A percentile compares a stretch with the other conserved stretches of the same genome.
These are phyloP conservation scores for Callimorpha dominula DNA, from an alignment of 2,888 invertebrate species.

Conservation along the genomic window DNA sequence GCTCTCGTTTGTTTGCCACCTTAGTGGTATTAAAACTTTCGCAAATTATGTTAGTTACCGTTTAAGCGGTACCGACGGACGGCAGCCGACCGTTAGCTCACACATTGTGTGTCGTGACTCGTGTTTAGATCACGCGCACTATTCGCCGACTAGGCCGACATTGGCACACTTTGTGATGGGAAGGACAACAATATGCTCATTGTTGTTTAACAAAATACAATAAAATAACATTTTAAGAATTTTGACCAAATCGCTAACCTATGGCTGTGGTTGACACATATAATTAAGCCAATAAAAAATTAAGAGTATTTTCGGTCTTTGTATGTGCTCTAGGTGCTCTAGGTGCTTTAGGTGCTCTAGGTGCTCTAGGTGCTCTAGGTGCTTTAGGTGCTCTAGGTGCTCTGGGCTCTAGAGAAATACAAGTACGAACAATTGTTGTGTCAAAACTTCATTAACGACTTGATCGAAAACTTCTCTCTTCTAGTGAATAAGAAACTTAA, in stretches of 20 bases:
- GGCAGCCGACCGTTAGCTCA: not conserved
- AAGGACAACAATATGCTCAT: not conserved
- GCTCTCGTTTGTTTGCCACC: not conserved
- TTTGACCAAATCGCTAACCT: not conserved
- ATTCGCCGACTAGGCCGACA: not conserved
- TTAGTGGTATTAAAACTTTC: too few species aligned
- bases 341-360: too few species aligned
- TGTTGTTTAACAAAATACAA: not conserved
- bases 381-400: too few species aligned
- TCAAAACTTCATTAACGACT: too few species aligned
- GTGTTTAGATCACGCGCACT: not conserved
- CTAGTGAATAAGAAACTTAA: too few species aligned
- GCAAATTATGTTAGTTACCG: not conserved
- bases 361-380: too few species aligned
- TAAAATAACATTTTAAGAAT: not conserved
- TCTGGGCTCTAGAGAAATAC: too few species aligned
- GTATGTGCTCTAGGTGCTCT: too few species aligned
- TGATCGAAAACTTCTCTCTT: too few species aligned
- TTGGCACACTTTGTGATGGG: conserved; percentile 1
- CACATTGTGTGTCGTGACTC: not conserved
- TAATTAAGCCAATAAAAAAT: not conserved
- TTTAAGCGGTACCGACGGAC: not conserved
- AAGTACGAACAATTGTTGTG: too few species aligned
- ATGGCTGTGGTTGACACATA: too few species aligned
- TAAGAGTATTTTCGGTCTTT: not conserved